Base-by-base conservation (phyloP, 2,113 vertebrate genomes). In the Solea senegalensis region DNA sequence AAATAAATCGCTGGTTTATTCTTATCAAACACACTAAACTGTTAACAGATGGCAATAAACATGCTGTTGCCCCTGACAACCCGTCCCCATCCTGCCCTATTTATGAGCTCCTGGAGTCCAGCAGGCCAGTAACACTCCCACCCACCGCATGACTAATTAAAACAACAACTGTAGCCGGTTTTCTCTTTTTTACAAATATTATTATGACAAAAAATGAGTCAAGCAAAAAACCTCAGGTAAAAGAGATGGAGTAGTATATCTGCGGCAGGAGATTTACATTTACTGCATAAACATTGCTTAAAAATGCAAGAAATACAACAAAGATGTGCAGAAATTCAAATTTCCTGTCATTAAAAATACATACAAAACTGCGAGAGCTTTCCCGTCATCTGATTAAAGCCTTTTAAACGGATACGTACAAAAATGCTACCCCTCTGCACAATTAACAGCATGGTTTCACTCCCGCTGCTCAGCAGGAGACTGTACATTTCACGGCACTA, bases 31-130 rank as follows among this genome's bases (percentile, higher is more conserved):
- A 78, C 5, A 82, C 63, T 39, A 51, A 81, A 76, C 78, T 65
- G 65, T 64, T 63, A 69, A 76, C 63, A 80, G 80, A 45, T 27
- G 75, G 74, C 76, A 10, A 87, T 89, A 91, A 92, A 90, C 80
- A 88, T 63, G 72, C 69, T 49, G 90, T 90, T 70, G 62, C 85
- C 86, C 84, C 63, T 49, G 87, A 73, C 91, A 80, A 90, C 90
- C 61, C 6, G 58, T 55, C 65, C 16, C 65, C 68, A 51, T 76
- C 73, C 52, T 39, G 45, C 69, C 62, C 69, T 82, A 71, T 89
- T 89, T 77, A 88, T 76, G 85, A 85, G 78, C 60, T 64, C 50
- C 63, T 28, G 66, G 21, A 76, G 79, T 81, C 74, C 79, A 50
- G 73, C 45, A 12, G 59, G 69, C 63, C 61, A 11, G 46, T 7